Evolutionary conservation across 1,140 invertebrate species (phyloP).

Genomic region (Lepidurus packardi): DNA sequence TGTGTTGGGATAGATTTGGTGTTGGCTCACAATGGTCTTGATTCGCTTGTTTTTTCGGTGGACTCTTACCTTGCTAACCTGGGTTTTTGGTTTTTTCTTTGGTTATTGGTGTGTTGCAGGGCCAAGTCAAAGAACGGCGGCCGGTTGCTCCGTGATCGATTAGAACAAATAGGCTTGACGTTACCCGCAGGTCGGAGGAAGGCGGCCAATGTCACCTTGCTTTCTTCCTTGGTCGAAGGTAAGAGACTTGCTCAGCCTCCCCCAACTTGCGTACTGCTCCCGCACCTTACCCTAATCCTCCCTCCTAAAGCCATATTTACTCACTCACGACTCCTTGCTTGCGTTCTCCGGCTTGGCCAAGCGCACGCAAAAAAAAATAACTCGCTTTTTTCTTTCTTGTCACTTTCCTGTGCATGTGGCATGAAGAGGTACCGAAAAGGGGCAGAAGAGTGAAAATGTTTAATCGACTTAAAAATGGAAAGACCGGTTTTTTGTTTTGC

Average conservation of each 20-base stretch:
- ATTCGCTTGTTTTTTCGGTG: constrained; percentile 27
- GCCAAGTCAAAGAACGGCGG: constrained; percentile 99
- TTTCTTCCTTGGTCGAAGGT: constrained; percentile 98
- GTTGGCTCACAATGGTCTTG: not conserved
- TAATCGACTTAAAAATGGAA: too few relatives aligned
- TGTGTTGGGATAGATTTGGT: not conserved
- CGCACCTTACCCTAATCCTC: too few relatives aligned
- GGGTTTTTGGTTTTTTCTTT: not conserved
- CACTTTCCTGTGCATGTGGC: not conserved
- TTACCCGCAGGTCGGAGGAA: constrained; percentile 95
- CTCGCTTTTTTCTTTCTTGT: not conserved
- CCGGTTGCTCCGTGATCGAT: constrained; percentile 85
- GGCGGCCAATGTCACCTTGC: constrained; percentile 94
- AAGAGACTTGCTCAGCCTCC: constrained; percentile 40
- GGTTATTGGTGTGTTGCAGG: constrained; percentile 54
- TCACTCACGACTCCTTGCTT: not conserved
- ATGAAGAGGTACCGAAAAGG: not conserved
- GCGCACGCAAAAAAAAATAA: not conserved
- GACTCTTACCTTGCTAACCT: constrained; percentile 28
- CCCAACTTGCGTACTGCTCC: not conserved
- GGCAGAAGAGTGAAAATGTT: too few relatives aligned
- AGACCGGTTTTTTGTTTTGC: too few relatives aligned
- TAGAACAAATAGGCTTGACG: constrained; percentile 97
- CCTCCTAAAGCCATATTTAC: not conserved
- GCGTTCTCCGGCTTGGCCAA: constrained; percentile 13